These are phyloP conservation scores for Blennius ocellaris DNA, from an alignment of 2,113 vertebrate genomes.

Conservation along the genomic window DNA sequence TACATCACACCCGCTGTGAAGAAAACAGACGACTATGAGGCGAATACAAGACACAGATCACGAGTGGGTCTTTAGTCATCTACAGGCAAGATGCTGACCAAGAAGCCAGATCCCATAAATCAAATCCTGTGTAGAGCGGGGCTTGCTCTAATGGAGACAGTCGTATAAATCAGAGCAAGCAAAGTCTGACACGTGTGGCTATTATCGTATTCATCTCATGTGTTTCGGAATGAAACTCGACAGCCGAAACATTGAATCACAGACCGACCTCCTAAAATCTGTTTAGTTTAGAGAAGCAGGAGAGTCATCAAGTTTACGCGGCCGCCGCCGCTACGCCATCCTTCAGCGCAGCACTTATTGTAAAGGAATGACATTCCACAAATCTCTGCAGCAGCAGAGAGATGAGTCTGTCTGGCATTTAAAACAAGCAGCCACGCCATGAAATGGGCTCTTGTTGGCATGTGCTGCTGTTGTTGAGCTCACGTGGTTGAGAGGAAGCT, in stretches of 20 bases:
- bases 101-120: not conserved
- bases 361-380: not conserved
- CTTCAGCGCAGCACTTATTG: slow-evolving; percentile 7
- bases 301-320: not conserved
- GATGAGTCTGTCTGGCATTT: slow-evolving; percentile 2
- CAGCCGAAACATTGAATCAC: not conserved
- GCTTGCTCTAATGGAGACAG: not conserved
- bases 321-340: not conserved
- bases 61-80: not conserved
- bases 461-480: not conserved
- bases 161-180: slow-evolving; percentile 7
- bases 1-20: slow-evolving; percentile 88
- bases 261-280: not conserved
- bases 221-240: not conserved
- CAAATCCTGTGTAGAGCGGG: not conserved
- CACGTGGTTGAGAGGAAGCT: not conserved
- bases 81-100: not conserved
- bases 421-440: not conserved
- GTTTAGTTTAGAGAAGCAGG: not conserved
- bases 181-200: slow-evolving; percentile 26
- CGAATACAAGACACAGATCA: not conserved
- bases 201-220: not conserved
- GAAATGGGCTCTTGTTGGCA: slow-evolving; percentile 16
- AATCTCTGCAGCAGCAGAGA: slow-evolving; percentile 7
- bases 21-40: not conserved